Percentiles rank a stretch among this genome's conserved stretches.
Evolutionary conservation across 2,113 vertebrate species (phyloP).

Genomic region (Lonchura striata): DNA sequence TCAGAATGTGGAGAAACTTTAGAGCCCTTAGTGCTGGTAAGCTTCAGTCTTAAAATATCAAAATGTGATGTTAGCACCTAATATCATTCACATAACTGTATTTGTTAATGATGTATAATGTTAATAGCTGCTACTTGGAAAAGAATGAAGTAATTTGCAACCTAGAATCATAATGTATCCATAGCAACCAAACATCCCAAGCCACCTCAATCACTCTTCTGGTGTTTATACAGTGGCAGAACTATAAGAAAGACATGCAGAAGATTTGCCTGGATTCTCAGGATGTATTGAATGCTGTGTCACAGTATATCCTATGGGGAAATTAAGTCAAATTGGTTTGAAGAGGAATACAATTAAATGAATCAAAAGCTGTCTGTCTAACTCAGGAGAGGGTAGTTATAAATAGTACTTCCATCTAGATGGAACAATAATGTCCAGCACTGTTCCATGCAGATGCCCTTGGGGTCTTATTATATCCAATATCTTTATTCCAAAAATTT

Average conservation of each 20-base stretch:
- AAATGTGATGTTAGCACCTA: not conserved
- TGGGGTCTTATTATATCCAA: not conserved
- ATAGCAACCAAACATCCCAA: not conserved
- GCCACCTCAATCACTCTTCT: not conserved
- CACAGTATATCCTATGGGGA: not conserved
- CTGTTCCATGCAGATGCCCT: not conserved
- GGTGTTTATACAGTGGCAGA: not conserved
- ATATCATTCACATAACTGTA: not conserved
- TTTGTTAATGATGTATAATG: not conserved
- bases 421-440: not conserved
- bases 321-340: slow-evolving; percentile 41
- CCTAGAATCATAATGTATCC: not conserved
- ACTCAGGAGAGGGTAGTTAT: slow-evolving; percentile 19
- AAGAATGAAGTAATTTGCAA: not conserved
- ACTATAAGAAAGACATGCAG: not conserved
- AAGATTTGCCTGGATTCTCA: not conserved
- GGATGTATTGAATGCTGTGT: not conserved
- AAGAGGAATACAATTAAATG: not conserved
- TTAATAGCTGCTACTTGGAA: not conserved
- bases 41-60: not conserved
- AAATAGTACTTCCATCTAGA: slow-evolving; percentile 11
- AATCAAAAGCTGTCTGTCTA: not conserved
- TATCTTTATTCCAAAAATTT: not conserved
- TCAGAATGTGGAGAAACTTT: not conserved
- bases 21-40: not conserved